Evolutionary conservation across 2,797 vertebrate species (phyloP).

Genomic region (Falco rusticolus): DNA sequence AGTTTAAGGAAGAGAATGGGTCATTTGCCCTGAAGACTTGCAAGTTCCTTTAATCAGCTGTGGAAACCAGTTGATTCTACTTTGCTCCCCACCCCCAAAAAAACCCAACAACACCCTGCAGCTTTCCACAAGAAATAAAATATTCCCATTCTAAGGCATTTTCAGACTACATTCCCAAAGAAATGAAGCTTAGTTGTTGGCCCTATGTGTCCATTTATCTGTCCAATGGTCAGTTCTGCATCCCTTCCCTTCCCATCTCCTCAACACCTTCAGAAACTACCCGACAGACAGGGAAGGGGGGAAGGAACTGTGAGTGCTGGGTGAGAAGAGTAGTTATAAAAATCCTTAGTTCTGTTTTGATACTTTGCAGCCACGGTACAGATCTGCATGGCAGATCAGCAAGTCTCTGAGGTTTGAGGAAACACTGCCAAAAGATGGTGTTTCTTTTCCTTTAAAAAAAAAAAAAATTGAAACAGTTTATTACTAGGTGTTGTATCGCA

Average conservation of each 20-base stretch:
- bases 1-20: neutral
- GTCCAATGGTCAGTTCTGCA: neutral
- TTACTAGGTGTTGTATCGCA: conserved; percentile 24
- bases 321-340: conserved; percentile 52
- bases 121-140: neutral
- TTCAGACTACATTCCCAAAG: neutral
- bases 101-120: neutral
- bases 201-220: neutral
- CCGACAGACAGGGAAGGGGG: conserved; percentile 6
- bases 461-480: conserved; percentile 21
- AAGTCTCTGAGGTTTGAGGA: conserved; percentile 42
- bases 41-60: neutral
- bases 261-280: neutral
- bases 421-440: conserved; percentile 36
- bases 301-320: conserved; percentile 10
- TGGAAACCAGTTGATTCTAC: neutral
- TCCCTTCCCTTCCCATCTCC: neutral
- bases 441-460: conserved; percentile 41
- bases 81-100: neutral
- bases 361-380: conserved; percentile 48
- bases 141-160: neutral
- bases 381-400: conserved; percentile 28
- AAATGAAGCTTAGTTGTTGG: neutral
- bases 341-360: conserved; percentile 52
- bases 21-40: neutral